A percentile compares a stretch with the other conserved stretches of the same genome.
Evolutionary conservation across 2,888 invertebrate genomes (phyloP).

Genomic region (Crematogaster levior): DNA sequence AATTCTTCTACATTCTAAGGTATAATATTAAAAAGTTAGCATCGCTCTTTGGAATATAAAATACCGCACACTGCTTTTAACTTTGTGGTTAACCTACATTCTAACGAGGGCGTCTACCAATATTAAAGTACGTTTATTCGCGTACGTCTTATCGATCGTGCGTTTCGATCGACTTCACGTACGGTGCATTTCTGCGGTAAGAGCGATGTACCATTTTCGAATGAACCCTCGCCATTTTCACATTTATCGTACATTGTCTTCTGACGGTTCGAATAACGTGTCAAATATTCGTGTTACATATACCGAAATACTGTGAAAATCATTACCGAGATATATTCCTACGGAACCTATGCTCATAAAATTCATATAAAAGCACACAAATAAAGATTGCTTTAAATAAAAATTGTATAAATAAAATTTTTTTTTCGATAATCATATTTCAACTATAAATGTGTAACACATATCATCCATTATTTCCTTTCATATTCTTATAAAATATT

Average conservation of each 20-base stretch:
- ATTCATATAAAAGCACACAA: neutral
- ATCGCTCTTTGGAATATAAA: constrained; percentile 42
- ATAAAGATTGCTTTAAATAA: neutral
- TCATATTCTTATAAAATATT: neutral
- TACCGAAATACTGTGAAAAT: neutral
- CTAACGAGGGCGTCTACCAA: constrained; percentile 51
- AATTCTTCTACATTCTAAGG: constrained; percentile 7
- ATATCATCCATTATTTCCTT: neutral
- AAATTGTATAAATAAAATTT: too few species aligned
- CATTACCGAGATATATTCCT: neutral
- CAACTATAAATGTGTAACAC: neutral
- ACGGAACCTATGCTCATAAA: neutral
- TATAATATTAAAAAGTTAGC: constrained; percentile 50
- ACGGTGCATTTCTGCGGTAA: constrained; percentile 20
- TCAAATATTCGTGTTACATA: neutral
- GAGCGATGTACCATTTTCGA: constrained; percentile 36
- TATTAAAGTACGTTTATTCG: constrained; percentile 50
- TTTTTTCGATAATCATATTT: neutral
- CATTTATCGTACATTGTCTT: neutral
- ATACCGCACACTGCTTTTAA: constrained; percentile 43
- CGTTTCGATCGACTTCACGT: constrained; percentile 42
- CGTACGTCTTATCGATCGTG: constrained; percentile 45
- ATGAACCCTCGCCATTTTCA: constrained; percentile 12
- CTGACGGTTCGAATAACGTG: neutral
- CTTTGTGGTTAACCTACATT: constrained; percentile 53